Evolutionary conservation across 2,888 invertebrate genomes (phyloP).

Genomic region (Graphium colonna): DNA sequence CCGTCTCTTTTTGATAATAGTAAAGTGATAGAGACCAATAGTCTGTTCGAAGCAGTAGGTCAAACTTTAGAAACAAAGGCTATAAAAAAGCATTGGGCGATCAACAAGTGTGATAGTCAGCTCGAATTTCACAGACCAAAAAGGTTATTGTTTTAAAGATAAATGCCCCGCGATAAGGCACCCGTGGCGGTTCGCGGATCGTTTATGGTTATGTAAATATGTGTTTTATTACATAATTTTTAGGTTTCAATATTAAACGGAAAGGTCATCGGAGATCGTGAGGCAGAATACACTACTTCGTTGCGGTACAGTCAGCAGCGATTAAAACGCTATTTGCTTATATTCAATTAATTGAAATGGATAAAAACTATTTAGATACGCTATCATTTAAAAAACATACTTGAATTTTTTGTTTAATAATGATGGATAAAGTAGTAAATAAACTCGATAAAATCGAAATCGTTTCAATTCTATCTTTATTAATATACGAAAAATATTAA

Average conservation of each 20-base stretch:
- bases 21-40: slow-evolving; percentile 2
- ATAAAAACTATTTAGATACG: too few relatives aligned
- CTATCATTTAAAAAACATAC: too few relatives aligned
- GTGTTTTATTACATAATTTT: slow-evolving; percentile 43
- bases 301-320: slow-evolving; percentile 12
- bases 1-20: neutral
- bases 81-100: slow-evolving; percentile 35
- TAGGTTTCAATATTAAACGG: slow-evolving; percentile 32
- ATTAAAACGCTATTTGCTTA: neutral
- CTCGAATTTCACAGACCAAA: slow-evolving; percentile 43
- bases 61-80: slow-evolving; percentile 33
- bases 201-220: slow-evolving; percentile 41
- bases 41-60: slow-evolving; percentile 25
- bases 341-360: neutral
- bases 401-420: too few relatives aligned
- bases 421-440: too few relatives aligned
- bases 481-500: too few relatives aligned
- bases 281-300: slow-evolving; percentile 11
- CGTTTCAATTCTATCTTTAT: too few relatives aligned
- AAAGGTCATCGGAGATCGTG: slow-evolving; percentile 34
- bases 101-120: slow-evolving; percentile 35
- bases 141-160: slow-evolving; percentile 45
- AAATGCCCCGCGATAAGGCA: slow-evolving; percentile 36
- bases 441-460: too few relatives aligned
- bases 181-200: slow-evolving; percentile 26